Evolutionary conservation across 1,140 invertebrate genomes (phyloP).

Genomic region (Caenorhabditis brenneri): DNA sequence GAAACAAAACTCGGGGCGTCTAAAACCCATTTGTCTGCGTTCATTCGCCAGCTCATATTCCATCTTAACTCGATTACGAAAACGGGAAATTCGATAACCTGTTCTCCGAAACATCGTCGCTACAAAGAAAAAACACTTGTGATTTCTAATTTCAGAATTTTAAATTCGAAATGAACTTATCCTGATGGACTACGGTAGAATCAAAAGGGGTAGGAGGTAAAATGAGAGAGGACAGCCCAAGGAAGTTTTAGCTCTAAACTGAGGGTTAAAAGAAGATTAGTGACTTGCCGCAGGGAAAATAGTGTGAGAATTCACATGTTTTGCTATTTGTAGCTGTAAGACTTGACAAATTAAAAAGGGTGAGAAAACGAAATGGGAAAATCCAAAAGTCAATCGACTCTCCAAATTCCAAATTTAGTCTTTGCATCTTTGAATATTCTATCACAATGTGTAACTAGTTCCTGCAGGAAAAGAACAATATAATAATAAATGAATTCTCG

Average conservation of each 20-base stretch:
- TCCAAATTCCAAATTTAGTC: neutral
- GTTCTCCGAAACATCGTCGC: neutral
- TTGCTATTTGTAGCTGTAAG: slow-evolving; percentile 16
- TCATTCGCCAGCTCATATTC: slow-evolving; percentile 20
- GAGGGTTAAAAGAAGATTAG: neutral
- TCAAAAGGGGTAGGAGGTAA: neutral
- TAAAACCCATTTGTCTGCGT: slow-evolving; percentile 1
- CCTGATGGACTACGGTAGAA: neutral
- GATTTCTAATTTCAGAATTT: neutral
- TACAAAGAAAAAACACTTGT: neutral
- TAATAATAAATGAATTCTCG: neutral
- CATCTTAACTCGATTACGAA: slow-evolving; percentile 24
- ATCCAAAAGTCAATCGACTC: neutral
- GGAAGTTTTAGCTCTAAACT: neutral
- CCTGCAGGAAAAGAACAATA: neutral
- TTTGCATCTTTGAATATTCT: slow-evolving; percentile 31
- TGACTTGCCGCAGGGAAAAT: neutral
- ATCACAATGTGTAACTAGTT: neutral
- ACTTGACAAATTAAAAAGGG: slow-evolving; percentile 15
- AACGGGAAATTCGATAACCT: slow-evolving; percentile 29
- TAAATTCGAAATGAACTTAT: neutral
- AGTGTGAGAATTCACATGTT: neutral
- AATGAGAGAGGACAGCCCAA: neutral
- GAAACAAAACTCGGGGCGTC: slow-evolving; percentile 12
- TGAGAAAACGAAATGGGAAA: neutral